Base-by-base conservation (phyloP, 1,140 invertebrate genomes). In the Bombus vancouverensis region DNA sequence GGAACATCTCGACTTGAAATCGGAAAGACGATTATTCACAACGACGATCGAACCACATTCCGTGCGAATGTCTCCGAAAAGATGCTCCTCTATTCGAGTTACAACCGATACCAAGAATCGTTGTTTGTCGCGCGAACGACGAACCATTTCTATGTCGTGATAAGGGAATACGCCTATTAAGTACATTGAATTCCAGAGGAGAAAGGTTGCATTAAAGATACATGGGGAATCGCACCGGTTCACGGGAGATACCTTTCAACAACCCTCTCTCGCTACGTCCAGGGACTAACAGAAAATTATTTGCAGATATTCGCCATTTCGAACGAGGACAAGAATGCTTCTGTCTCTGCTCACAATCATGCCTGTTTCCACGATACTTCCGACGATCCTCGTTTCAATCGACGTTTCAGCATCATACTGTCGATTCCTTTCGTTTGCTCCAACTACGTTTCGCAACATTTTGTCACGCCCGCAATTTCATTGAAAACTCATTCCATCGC, bases 381-480 rank as follows among this genome's bases (percentile, higher is more conserved):
- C 62, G 59, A 70, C 37, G 18, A 75, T 82, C 37, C 57, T 71
- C 22, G 37, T 57, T 34, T 59, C 34, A 82, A 86, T 88, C 70
- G 47, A 42, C 77, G 37, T 71, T 25, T 62, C 32, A 59, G n/a
- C 44, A 81, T 42, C 66, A 59, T 39, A 34, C 44, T 57, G 68
- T 74, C 62, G 62, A 34, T 62, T 78, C 80, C 57, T 44, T 72
- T 53, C 39, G n/a, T 62, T 59, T 25, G 34, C 1, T 4, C 25
- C 10, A 34, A 42, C 47, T 37, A 75, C 6, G 32, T 42, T 39
- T 42, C 28, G 0, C 1, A 62, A 37, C 81, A 65, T 83, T 76
- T 83, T n/a, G 57, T 86, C 79, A 83, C 68, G 85, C 85, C 74
- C 28, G 78, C 81, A 81, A 83, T 87, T 90, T 81, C 65, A 65